Percentiles rank a stretch among this genome's conserved stretches.
Conservation (phyloP, 1,140 invertebrate genomes). For the Dreissena rostriformis region DNA sequence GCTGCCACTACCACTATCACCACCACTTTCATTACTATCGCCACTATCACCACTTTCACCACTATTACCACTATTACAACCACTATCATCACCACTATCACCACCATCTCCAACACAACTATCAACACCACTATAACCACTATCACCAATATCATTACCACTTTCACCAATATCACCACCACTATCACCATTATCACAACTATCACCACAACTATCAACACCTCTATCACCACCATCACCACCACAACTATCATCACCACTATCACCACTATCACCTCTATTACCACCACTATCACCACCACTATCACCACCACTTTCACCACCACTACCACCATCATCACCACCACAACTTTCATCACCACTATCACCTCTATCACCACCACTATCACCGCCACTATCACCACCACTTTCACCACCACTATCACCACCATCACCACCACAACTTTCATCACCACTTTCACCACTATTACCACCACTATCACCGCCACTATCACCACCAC, state of each 20-base stretch:
- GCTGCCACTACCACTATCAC: neutral
- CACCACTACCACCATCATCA: no score
- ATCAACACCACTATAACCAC: neutral
- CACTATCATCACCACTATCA: neutral
- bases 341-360: no score
- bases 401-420: no score
- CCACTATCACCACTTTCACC: neutral
- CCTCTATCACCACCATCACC: neutral
- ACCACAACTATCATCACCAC: neutral
- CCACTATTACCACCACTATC: constrained; percentile 4
- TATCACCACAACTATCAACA: neutral
- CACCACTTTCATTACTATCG: neutral
- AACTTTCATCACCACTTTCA: no score
- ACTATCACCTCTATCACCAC: no score
- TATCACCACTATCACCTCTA: constrained; percentile 7
- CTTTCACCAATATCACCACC: neutral
- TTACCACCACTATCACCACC: neutral
- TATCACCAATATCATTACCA: neutral
- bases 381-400: no score
- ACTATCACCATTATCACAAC: neutral
- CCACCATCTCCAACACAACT: neutral
- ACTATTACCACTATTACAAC: neutral
- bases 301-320: no score
- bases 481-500: neutral
- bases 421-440: no score